These are phyloP conservation scores for Kobus ellipsiprymnus DNA, from an alignment of 2,113 vertebrate genomes.

Conservation along the genomic window DNA sequence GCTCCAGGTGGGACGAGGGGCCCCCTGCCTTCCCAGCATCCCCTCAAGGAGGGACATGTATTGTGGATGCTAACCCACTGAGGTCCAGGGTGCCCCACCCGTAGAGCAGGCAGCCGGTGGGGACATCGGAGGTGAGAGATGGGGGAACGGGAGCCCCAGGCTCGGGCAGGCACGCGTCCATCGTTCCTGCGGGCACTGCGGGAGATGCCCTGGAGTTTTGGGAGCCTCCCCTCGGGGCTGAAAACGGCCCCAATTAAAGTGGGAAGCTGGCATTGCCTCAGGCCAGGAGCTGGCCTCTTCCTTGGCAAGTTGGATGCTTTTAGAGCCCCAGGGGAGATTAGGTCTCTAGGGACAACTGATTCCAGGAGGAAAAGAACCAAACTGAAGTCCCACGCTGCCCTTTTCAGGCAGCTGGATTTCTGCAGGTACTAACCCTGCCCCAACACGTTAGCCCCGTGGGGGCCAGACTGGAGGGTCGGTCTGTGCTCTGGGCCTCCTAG, in stretches of 20 bases:
- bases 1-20: background rate
- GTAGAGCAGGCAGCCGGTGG: background rate
- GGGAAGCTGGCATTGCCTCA: background rate
- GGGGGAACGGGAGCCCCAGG: background rate
- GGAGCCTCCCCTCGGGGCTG: background rate
- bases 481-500: background rate
- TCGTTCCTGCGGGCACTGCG: fast-evolving
- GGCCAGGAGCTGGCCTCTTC: background rate
- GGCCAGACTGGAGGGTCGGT: background rate
- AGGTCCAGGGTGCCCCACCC: fast-evolving
- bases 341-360: background rate
- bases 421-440: background rate
- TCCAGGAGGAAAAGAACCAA: background rate
- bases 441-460: fast-evolving
- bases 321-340: background rate
- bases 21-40: background rate
- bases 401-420: background rate
- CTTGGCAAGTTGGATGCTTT: background rate
- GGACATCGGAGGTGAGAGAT: fast-evolving
- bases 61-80: fast-evolving
- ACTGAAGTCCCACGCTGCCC: background rate
- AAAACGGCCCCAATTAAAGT: conserved; percentile 21
- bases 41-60: background rate
- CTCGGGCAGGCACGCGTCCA: fast-evolving
- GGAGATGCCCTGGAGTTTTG: fast-evolving